phyloP scores from a whole-genome alignment of 2,888 invertebrate genomes.

The Trissoscelio sp. region DNA sequence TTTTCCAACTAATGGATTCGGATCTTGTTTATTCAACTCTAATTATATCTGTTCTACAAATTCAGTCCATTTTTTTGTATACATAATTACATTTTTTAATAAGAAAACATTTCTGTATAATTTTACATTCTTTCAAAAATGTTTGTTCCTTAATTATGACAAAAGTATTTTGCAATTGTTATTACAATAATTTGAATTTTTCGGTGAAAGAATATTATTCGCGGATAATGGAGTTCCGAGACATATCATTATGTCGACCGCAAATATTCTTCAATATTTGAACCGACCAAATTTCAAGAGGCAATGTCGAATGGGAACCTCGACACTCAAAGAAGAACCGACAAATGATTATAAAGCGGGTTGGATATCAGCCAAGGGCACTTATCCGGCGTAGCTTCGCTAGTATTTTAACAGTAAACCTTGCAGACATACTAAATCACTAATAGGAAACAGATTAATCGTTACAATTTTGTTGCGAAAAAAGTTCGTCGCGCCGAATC shows the following conservation, averaged over 20 bases:
- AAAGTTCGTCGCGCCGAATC: conserved; percentile 41
- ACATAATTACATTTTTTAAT: too few relatives aligned
- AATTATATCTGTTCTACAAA: too few relatives aligned
- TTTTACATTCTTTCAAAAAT: too few relatives aligned
- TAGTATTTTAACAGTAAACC: conserved; percentile 48
- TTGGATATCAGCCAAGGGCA: conserved; percentile 72
- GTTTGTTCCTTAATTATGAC: too few relatives aligned
- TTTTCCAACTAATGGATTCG: conserved; percentile 48
- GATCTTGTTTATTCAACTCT: not conserved
- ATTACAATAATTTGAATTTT: too few relatives aligned
- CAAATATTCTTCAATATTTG: conserved; percentile 46
- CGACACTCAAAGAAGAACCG: conserved; percentile 65
- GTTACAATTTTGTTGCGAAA: conserved; percentile 47
- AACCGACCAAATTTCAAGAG: conserved; percentile 56
- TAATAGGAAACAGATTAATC: conserved; percentile 60
- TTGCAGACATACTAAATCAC: conserved; percentile 59
- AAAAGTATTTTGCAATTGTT: too few relatives aligned
- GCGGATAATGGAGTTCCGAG: conserved; percentile 28
- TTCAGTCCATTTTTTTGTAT: too few relatives aligned
- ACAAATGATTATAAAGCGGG: conserved; percentile 71
- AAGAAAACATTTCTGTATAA: too few relatives aligned
- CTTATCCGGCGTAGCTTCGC: conserved; percentile 63
- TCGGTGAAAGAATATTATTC: too few relatives aligned
- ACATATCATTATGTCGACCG: conserved; percentile 25
- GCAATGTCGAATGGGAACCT: conserved; percentile 60